Evolutionary conservation across 2,888 invertebrate genomes (phyloP), one percentile per base, ranked within the genome.

Genomic region (Ariolimax columbianus): DNA sequence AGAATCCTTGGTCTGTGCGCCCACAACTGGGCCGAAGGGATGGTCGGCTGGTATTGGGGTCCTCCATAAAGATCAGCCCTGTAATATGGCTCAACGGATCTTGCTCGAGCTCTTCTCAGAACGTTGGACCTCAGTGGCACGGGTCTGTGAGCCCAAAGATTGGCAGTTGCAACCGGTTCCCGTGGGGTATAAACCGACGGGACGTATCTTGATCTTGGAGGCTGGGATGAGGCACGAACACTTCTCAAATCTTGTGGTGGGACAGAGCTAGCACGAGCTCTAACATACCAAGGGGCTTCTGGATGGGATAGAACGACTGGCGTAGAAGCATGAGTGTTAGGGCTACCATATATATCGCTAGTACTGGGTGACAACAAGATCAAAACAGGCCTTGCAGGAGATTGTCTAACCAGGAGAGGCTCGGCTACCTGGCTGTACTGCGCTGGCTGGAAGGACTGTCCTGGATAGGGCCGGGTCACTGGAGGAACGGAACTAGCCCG

Each of bases 251-350:
- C 72, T 23, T 40, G 55, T n/a, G 83, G 84, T 9, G 68, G 84
- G 72, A 84, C 78, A 30, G 84, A 84, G 7, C 72, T 55, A 9
- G 80, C 84, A 17, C 84, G 72, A 17, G 72, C 80, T 84, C 80
- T 40, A 11, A 77, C 26, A 47, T 75, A 78, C 85, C 85, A 85
- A 26, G 85, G 85, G 33, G 63, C 55, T n/a, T 85, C 85, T n/a
- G 75, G 63, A 43, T 81, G 85, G 11, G 77, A 63, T 26, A 81
- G 78, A 85, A 82, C 85, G 85, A 85, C 82, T 82, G 85, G 85
- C 72, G 55, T 82, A 85, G 85, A 85, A 59, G 85, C 70, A 51
- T 19, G 1, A 51, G n/a, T 40, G 66, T 47, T 82, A 85, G 14
- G 43, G 43, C 59, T 82, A 77, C 26, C 38, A 82, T 66, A 51